Conservation (phyloP, 2,797 vertebrate genomes). For the Malurus splendens region DNA sequence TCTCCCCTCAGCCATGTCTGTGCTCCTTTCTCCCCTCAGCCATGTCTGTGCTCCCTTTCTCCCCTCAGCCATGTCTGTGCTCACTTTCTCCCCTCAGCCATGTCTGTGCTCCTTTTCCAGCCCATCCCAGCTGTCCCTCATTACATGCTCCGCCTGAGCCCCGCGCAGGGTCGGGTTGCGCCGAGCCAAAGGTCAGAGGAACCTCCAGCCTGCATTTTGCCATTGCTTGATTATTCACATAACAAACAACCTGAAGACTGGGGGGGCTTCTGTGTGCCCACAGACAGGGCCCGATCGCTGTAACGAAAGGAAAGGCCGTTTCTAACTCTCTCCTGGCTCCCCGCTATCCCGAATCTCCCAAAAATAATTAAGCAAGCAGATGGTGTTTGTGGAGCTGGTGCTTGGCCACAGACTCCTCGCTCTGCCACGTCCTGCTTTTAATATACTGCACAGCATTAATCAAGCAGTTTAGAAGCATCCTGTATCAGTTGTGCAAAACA, state of each 20-base stretch:
- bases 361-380: not conserved
- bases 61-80: not conserved
- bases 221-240: slow-evolving; percentile 1
- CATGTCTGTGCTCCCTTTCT: no score
- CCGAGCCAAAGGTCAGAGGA: slow-evolving; percentile 42
- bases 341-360: not conserved
- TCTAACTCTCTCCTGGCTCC: not conserved
- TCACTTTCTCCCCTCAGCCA: not conserved
- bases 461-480: slow-evolving; percentile 50
- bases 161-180: not conserved
- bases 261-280: not conserved
- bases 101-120: not conserved
- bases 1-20: no score
- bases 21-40: no score
- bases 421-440: not conserved
- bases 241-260: not conserved
- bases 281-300: not conserved
- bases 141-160: slow-evolving; percentile 51
- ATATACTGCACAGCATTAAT: slow-evolving; percentile 52
- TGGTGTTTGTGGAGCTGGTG: not conserved
- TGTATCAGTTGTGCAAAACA: slow-evolving; percentile 8
- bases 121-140: slow-evolving; percentile 52
- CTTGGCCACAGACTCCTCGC: not conserved
- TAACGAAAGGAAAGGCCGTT: not conserved
- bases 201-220: slow-evolving; percentile 31